Percentiles rank a stretch among this genome's conserved stretches.
phyloP scores from a whole-genome alignment of 1,140 invertebrate genomes.

The Drosophila cardini region DNA sequence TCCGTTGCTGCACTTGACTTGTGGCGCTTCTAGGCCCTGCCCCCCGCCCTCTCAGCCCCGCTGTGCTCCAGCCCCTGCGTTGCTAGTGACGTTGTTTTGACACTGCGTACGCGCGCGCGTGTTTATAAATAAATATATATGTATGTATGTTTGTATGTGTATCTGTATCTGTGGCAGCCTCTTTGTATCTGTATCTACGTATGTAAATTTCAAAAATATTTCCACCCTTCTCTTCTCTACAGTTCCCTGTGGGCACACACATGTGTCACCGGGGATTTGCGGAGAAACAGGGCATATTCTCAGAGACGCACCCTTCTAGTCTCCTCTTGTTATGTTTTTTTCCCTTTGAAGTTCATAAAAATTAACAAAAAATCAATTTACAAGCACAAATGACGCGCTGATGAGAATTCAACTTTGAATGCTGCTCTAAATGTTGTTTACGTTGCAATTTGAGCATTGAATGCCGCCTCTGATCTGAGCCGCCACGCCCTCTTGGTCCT shows the following conservation, averaged over 20 bases:
- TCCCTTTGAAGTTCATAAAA: constrained; percentile 80
- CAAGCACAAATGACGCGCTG: constrained; percentile 72
- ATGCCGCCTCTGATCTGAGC: constrained; percentile 56
- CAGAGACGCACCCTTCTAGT: constrained; percentile 56
- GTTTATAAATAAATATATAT: constrained; percentile 75
- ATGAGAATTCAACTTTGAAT: constrained; percentile 54
- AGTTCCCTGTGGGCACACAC: constrained; percentile 30
- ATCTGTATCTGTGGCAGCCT: constrained; percentile 6
- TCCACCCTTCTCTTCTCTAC: constrained; percentile 52
- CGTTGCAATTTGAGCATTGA: constrained; percentile 60
- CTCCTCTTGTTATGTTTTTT: constrained; percentile 2
- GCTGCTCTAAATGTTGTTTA: constrained; percentile 49
- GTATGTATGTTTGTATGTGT: constrained; percentile 3
- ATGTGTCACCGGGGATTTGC: constrained; percentile 40
- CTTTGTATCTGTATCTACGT: constrained; percentile 10
- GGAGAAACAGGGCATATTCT: background rate
- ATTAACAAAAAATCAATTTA: constrained; percentile 82
- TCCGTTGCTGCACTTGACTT: constrained; percentile 71
- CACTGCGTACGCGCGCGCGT: constrained; percentile 76
- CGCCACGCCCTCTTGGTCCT: constrained; percentile 53
- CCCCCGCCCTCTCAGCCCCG: background rate
- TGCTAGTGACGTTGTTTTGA: constrained; percentile 76
- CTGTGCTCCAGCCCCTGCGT: background rate
- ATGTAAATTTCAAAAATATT: constrained; percentile 66
- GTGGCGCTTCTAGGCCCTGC: constrained; percentile 58